Base-by-base conservation (phyloP, 1,140 invertebrate species). In the Drosophila triauraria region DNA sequence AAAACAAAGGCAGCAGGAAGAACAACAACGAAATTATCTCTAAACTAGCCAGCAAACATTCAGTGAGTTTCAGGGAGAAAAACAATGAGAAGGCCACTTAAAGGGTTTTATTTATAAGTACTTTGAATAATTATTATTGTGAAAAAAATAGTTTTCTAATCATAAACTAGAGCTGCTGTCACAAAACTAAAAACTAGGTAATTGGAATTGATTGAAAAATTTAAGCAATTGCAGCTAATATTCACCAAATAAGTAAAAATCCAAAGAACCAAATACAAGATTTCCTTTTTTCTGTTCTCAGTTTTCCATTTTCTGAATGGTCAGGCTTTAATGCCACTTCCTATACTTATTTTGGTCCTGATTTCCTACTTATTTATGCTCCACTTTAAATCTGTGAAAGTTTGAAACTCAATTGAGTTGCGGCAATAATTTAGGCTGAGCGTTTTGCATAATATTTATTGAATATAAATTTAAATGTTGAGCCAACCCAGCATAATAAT, bases 11-110 rank as follows among this genome's bases (percentile, higher is more conserved):
- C 15, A 25, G 56, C 30, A 58, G 46, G 17, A n/a, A 40, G 32
- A 40, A 30, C 9, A 56, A 20, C 4, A 80, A 75, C 54, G 44
- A 80, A 58, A 56, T 58, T 74, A 51, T 57, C 42, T 53, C 40
- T 59, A 50, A 44, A 27, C 35, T 58, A 44, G 54, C 59, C 58
- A 59, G 23, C 25, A 54, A 32, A 30, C n/a, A 58, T 40, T 17
- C 40, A 25, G 3, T 15, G 15, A 15, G 17, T 60, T 46, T 44
- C 59, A 65, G 23, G 12, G 32, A 53, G 13, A 32, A 47, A 30
- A 38, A 20, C 25, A 13, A 9, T 23, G 12, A 57, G 9, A 17
- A 35, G n/a, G 27, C 15, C 62, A 54, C 48, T 32, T 51, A 0
- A 30, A 50, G 3, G 48, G 30, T 7, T 30, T 30, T 30, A 27